Evolutionary conservation across 2,888 invertebrate species (phyloP).

Genomic region (Limnephilus lunatus): DNA sequence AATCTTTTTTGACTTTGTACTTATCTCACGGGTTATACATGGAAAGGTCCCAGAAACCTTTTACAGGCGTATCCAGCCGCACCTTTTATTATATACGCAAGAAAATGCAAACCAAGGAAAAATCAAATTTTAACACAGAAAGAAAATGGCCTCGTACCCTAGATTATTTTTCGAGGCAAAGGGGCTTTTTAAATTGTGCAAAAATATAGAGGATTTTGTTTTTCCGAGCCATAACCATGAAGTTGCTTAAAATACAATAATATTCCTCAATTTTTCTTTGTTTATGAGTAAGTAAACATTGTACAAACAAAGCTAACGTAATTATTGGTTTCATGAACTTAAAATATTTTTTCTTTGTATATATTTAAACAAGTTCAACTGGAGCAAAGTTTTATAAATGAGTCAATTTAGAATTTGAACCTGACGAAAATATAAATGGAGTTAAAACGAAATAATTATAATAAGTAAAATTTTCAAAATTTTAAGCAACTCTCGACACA

Average conservation of each 20-base stretch:
- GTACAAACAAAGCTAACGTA: background rate
- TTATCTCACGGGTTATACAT: background rate
- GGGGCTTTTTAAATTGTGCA: background rate
- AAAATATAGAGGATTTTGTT: background rate
- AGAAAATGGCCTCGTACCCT: slow-evolving; percentile 2
- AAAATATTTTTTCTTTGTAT: too few relatives aligned
- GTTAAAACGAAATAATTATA: too few relatives aligned
- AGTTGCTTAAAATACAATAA: background rate
- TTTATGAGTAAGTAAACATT: background rate
- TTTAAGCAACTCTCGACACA: too few relatives aligned
- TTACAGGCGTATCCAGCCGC: background rate
- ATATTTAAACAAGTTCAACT: too few relatives aligned
- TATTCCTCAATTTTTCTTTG: background rate
- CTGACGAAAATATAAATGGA: too few relatives aligned
- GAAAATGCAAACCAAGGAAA: slow-evolving; percentile 14
- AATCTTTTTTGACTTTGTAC: background rate
- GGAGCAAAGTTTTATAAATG: too few relatives aligned
- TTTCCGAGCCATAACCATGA: background rate
- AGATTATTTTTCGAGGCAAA: background rate
- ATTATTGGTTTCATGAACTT: background rate
- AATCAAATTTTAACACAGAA: slow-evolving; percentile 40
- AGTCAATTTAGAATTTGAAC: too few relatives aligned
- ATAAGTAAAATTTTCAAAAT: too few relatives aligned
- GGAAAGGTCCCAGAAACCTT: background rate
- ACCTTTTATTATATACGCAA: slow-evolving; percentile 14